Conservation (phyloP, 2,797 vertebrate species). For the Setipinna tenuifilis region DNA sequence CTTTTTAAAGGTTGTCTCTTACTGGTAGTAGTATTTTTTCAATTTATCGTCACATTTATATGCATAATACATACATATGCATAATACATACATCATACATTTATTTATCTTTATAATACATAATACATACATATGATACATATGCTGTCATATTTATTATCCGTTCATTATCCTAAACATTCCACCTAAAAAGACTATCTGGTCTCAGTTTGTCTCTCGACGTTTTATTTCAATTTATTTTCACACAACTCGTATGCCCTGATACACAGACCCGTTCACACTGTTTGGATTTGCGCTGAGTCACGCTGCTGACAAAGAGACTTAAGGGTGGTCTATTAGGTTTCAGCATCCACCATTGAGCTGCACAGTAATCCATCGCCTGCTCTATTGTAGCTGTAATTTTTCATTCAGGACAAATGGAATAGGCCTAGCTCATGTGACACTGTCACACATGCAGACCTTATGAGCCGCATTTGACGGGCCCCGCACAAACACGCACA, state of each 20-base stretch:
- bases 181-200: no score
- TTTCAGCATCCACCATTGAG: background rate
- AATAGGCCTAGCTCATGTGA: background rate
- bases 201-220: no score
- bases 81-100: no score
- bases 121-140: no score
- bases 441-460: background rate
- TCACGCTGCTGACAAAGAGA: background rate
- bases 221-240: no score
- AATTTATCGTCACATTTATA: no score
- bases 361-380: background rate
- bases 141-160: background rate
- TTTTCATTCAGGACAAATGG: background rate
- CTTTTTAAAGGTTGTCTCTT: no score
- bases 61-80: no score
- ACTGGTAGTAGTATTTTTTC: no score
- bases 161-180: background rate
- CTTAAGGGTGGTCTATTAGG: background rate
- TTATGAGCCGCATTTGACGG: background rate
- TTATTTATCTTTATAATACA: conserved; percentile 57
- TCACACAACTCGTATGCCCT: no score
- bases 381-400: background rate
- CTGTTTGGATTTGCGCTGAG: background rate
- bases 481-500: background rate
- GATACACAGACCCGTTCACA: background rate